Base-by-base conservation (phyloP, 2,888 invertebrate species). In the Cheilosia scutellata region DNA sequence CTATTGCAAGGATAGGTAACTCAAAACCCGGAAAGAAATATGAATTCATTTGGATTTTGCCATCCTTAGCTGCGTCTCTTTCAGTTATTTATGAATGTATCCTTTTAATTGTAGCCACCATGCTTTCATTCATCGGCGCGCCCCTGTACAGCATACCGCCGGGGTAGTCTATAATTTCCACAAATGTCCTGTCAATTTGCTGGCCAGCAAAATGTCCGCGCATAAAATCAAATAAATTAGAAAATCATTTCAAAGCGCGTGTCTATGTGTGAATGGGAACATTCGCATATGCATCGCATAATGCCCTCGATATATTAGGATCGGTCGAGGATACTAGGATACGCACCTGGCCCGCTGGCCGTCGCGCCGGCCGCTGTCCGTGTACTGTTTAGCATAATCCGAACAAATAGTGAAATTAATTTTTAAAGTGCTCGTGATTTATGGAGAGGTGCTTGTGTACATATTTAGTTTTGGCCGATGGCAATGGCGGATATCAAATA, bases 181-280 rank as follows among this genome's bases (percentile, higher is more conserved):
- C 83, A 83, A 83, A 83, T 74, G 68, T 79, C 72, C 74, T 83
- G 83, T 83, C 83, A 83, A 83, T 79, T 79, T 83, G 83, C 72
- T 74, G 68, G 79, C 72, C 60, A 79, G 68, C 79, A 74, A 78
- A 83, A 79, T 83, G 83, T 74, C 74, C 74, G 74, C 68, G 83
- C 83, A 83, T 83, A 83, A 79, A 83, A 83, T 74, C 83, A 79
- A 79, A 83, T 79, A 83, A 83, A 83, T 83, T 83, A 82, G 65
- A 76, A 76, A 82, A 82, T 82, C 55, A 82, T 70, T 75, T 60
- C 58, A n/a, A 51, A 37, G 37, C 37, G 37, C 37, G 68, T 57
- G 51, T 53, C 27, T 60, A 11, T 40, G 33, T 55, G 47, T 33
- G 51, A 65, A 51, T 66, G 74, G 65, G 75, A 66, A 63, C 55